Evolutionary conservation across 2,888 invertebrate genomes (phyloP).

Genomic region (Nephrotoma appendiculata): DNA sequence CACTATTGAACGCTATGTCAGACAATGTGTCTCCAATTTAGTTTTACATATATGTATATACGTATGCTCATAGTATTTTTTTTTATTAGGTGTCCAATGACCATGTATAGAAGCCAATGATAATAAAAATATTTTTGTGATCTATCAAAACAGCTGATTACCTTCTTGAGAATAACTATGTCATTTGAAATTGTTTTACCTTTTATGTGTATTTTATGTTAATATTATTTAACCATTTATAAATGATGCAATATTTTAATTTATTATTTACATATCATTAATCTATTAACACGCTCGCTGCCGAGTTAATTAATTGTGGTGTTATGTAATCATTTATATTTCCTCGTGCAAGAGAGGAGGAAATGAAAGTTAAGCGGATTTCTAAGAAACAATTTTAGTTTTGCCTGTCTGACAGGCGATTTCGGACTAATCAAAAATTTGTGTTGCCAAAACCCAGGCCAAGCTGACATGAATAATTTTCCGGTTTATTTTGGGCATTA

Average conservation of each 20-base stretch:
- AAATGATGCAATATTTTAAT: neutral
- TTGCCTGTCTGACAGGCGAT: too few relatives aligned
- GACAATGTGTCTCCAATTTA: neutral
- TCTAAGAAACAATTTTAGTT: too few relatives aligned
- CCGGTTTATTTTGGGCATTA: neutral
- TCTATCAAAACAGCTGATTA: neutral
- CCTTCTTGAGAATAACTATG: neutral
- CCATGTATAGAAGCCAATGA: neutral
- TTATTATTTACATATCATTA: neutral
- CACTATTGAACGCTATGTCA: neutral
- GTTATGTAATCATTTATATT: neutral
- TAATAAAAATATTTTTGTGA: neutral
- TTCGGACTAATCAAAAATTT: too few relatives aligned
- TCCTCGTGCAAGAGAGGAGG: neutral
- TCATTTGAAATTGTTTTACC: neutral
- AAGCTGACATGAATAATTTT: too few relatives aligned
- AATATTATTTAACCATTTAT: neutral
- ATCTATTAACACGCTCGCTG: neutral
- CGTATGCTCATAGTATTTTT: neutral
- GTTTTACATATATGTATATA: neutral
- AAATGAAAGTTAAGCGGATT: neutral
- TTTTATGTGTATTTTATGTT: neutral
- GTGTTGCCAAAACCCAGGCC: too few relatives aligned
- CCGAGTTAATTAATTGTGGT: neutral
- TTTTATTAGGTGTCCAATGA: neutral